Conservation (phyloP, 2,113 vertebrate species). For the Menura novaehollandiae region DNA sequence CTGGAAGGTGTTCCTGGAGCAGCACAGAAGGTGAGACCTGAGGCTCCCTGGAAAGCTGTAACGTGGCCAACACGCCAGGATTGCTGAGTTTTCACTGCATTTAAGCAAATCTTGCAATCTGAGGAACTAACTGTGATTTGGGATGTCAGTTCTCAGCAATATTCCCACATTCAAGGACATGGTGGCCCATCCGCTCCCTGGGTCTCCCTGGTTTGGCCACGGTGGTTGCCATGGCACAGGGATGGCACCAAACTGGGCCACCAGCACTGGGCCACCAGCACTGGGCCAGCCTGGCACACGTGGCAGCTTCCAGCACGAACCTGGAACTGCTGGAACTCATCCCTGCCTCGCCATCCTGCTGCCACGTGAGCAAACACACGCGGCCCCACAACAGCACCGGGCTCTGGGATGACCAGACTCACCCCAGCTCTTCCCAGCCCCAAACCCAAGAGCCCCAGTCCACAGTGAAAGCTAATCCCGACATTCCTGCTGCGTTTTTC, state of each 20-base stretch:
- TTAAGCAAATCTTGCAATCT: background rate
- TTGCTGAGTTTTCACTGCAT: accelerated
- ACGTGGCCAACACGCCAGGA: accelerated
- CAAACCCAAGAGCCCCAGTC: background rate
- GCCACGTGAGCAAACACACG: accelerated
- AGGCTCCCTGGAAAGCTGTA: background rate
- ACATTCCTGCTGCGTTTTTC: background rate
- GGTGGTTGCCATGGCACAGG: background rate
- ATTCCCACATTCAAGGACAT: background rate
- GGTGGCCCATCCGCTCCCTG: accelerated
- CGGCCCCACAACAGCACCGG: background rate
- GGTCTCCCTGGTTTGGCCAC: background rate
- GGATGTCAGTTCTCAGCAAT: accelerated
- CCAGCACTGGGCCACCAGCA: accelerated
- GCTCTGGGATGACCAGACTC: background rate
- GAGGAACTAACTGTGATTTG: background rate
- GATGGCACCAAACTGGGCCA: background rate
- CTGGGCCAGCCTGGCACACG: accelerated
- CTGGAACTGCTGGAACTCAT: background rate
- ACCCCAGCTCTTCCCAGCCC: background rate
- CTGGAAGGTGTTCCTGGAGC: background rate
- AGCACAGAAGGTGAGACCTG: background rate
- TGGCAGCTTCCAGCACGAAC: background rate
- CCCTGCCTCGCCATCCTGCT: background rate
- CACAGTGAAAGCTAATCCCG: background rate